Conservation (phyloP, 1,140 invertebrate species). For the Zophobas atratus region DNA sequence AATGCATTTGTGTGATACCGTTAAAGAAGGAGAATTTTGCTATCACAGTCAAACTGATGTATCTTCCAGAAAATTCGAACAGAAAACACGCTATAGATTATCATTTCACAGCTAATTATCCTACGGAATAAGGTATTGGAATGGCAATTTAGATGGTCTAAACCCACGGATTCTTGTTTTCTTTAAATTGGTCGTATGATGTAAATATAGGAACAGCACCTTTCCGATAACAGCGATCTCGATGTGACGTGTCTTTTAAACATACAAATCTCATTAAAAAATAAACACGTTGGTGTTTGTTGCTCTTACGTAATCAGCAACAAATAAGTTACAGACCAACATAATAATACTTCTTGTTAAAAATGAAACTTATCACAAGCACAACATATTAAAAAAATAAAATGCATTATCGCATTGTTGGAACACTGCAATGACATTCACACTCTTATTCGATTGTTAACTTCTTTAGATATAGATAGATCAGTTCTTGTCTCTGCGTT, state of each 20-base stretch:
- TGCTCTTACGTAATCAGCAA: conserved; percentile 7
- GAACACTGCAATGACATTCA: conserved; percentile 43
- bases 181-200: conserved; percentile 38
- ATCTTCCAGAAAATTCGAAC: conserved; percentile 9
- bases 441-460: conserved; percentile 49
- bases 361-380: conserved; percentile 38
- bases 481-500: conserved; percentile 33
- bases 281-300: conserved; percentile 40
- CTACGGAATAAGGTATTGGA: conserved; percentile 43
- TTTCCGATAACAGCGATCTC: conserved; percentile 43
- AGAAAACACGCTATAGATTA: conserved; percentile 21
- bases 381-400: conserved; percentile 46
- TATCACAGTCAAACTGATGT: conserved; percentile 46
- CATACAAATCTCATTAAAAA: conserved; percentile 33
- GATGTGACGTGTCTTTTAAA: conserved; percentile 42
- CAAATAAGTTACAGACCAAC: conserved; percentile 29
- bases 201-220: conserved; percentile 45
- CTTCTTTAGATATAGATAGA: conserved; percentile 5
- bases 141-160: conserved; percentile 32
- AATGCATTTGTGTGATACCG: conserved; percentile 12
- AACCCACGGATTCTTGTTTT: conserved; percentile 22
- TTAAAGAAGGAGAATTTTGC: conserved; percentile 13
- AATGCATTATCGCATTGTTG: conserved; percentile 44
- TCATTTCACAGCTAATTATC: conserved; percentile 23
- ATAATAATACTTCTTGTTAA: conserved; percentile 45